Percentiles rank a stretch among this genome's conserved stretches.
These are phyloP conservation scores for Ornithorhynchus anatinus DNA, from an alignment of 2,113 vertebrate species.

Conservation along the genomic window DNA sequence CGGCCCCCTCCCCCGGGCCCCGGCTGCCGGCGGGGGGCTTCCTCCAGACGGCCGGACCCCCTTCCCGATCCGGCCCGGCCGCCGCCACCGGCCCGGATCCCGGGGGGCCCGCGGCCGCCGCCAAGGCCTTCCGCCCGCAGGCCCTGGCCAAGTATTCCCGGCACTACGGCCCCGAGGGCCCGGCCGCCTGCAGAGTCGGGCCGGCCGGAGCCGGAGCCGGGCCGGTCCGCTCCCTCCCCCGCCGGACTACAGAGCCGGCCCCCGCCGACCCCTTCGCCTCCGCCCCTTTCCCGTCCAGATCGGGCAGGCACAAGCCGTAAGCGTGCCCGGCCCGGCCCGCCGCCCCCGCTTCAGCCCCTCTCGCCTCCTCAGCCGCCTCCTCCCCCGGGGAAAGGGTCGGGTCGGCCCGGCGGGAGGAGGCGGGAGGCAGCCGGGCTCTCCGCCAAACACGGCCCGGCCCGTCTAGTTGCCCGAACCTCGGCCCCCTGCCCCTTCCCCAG, in stretches of 20 bases:
- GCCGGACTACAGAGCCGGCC: slow-evolving; percentile 82
- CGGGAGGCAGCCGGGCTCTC: too few species aligned
- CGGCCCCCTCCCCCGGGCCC: not conserved
- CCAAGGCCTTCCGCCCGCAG: slow-evolving; percentile 85
- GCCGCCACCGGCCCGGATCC: slow-evolving; percentile 19
- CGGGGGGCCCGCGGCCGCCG: slow-evolving; percentile 18
- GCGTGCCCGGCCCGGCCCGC: not conserved
- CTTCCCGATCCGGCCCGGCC: slow-evolving; percentile 30
- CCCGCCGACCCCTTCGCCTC: slow-evolving; percentile 85
- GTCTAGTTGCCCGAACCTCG: too few species aligned
- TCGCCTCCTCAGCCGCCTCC: not conserved
- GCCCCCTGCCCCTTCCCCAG: too few species aligned
- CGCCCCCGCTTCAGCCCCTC: not conserved
- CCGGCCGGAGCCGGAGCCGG: slow-evolving; percentile 84
- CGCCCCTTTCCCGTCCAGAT: slow-evolving; percentile 92
- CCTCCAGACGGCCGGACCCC: slow-evolving; percentile 25
- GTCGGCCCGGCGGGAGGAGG: too few species aligned
- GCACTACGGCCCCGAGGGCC: slow-evolving; percentile 85
- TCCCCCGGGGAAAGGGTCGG: too few species aligned
- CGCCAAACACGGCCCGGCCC: too few species aligned
- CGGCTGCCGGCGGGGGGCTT: slow-evolving; percentile 38
- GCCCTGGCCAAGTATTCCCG: slow-evolving; percentile 92
- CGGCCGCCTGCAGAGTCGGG: slow-evolving; percentile 59
- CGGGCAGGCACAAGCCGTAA: slow-evolving; percentile 87
- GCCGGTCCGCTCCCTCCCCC: slow-evolving; percentile 69